Conservation (phyloP, 2,888 invertebrate genomes). For the Deilephila porcellus region DNA sequence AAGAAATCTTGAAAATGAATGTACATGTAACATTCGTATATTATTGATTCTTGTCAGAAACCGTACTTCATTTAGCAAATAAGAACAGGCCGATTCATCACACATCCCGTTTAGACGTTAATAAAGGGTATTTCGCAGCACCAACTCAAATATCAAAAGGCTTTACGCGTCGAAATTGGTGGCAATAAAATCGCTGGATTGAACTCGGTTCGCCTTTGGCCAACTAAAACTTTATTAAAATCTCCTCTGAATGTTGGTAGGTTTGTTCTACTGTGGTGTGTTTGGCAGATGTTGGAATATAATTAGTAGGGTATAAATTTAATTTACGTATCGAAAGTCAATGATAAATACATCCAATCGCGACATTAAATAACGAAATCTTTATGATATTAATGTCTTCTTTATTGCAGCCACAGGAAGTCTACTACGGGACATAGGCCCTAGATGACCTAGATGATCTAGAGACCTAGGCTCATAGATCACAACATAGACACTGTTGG, state of each 20-base stretch:
- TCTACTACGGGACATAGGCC: too few species aligned
- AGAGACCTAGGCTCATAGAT: too few species aligned
- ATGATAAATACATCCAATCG: too few species aligned
- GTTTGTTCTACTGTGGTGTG: background rate
- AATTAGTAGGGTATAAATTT: too few species aligned
- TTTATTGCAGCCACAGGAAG: too few species aligned
- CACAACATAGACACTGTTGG: too few species aligned
- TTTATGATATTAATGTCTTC: too few species aligned
- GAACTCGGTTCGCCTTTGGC: background rate
- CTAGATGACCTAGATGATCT: too few species aligned
- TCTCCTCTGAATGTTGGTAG: background rate
- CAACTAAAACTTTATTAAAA: constrained; percentile 3
- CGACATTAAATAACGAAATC: too few species aligned
- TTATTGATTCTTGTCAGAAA: constrained; percentile 4
- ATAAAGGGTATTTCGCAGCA: constrained; percentile 14
- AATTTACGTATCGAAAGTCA: too few species aligned
- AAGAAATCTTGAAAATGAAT: background rate
- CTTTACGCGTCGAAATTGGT: constrained; percentile 18
- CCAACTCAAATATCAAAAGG: constrained; percentile 23
- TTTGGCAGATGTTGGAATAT: too few species aligned
- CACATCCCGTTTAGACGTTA: background rate
- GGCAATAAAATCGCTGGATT: background rate
- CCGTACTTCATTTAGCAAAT: constrained; percentile 12
- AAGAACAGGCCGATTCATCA: background rate
- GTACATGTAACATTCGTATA: background rate